Base-by-base conservation (phyloP, 2,113 vertebrate genomes). In the Copsychus sechellarum region DNA sequence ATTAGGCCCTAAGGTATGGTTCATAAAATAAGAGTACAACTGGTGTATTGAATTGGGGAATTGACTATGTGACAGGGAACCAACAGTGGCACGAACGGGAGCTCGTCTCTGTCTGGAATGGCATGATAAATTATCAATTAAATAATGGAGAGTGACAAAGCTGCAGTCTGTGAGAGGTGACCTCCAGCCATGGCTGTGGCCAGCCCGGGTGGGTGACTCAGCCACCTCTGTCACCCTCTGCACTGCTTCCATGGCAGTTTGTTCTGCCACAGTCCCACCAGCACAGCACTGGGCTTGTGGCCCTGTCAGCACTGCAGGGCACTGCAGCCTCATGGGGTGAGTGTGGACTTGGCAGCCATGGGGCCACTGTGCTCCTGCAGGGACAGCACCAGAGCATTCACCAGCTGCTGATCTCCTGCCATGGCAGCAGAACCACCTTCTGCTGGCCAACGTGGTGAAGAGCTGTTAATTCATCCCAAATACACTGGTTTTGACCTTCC, bases 1-100 rank as follows among this genome's bases (percentile, higher is more conserved):
- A 97, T 97, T 98, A 98, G 96, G 88, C 95, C 96, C 93, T 91
- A 97, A 98, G 96, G 96, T 97, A 97, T 97, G 97, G 96, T 93
- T 98, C 97, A 97, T 98, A 97, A 98, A 97, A 96, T 96, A 93
- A 93, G 95, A 95, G 95, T 97, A 95, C 93, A 96, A 91, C 95
- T 94, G 82, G 86, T 86, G 73, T 95, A 96, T 96, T 96, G 93
- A 93, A 95, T 73, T 78, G 93, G 91, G 90, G 93, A 97, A 96
- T 95, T 97, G 97, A 97, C 96, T 97, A 97, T 96, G 90, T 97
- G 97, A 95, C 97, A 97, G 86, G 87, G 92, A 97, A 92, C 94
- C 96, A 97, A 97, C 94, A 95, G 69, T 89, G 88, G 86, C 5
- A 4, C 54, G 82, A 93, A 87, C 21, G 25, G 85, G 73, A 95